Base-by-base conservation (phyloP, 92 coral and sea anemone genomes). In the Meandrina meandrites region DNA sequence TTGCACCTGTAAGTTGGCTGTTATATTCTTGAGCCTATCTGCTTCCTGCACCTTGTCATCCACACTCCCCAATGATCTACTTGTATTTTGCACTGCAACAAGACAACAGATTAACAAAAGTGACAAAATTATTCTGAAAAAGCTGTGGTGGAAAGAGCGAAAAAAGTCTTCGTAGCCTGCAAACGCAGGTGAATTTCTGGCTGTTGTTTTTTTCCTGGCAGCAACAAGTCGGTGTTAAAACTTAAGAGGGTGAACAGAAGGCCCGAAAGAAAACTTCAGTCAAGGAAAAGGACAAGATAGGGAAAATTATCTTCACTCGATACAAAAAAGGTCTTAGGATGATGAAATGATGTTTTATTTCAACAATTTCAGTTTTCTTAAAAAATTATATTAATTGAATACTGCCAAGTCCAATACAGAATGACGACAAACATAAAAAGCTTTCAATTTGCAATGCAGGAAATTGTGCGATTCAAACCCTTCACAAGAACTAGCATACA, bases 1-100 rank as follows among this genome's bases (percentile, higher is more conserved):
- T 75, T 88, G 84, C 22, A 80, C 75, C 67, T 78, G 91, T 76
- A 91, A 84, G 81, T 82, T 87, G 34, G 91, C 90, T 79, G 94
- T 96, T 69, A 86, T 76, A 42, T 88, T 91, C 75, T 79, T 87
- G 81, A 95, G 87, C 19, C 45, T 48, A 53, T 89, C 87, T 21
- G 95, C 92, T 68, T 79, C 76, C 4, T 87, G 75, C 24, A 89
- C 95, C 15, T 64, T 84, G 68, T 58, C 37, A 56, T 87, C 87
- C 71, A 96, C 93, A 27, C 89, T 89, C 13, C 57, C 88, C 60
- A 96, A 69, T 45, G 88, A 54, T 12, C 22, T 60, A 58, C 85
- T 94, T 5, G 95, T 86, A 78, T 92, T 86, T 79, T 90, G 88
- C 16, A 90, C 99, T 96, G 79, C 27, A 47, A 56, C 31, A 64